Conservation (phyloP, 2,113 vertebrate species). For the Scytalopus superciliaris region DNA sequence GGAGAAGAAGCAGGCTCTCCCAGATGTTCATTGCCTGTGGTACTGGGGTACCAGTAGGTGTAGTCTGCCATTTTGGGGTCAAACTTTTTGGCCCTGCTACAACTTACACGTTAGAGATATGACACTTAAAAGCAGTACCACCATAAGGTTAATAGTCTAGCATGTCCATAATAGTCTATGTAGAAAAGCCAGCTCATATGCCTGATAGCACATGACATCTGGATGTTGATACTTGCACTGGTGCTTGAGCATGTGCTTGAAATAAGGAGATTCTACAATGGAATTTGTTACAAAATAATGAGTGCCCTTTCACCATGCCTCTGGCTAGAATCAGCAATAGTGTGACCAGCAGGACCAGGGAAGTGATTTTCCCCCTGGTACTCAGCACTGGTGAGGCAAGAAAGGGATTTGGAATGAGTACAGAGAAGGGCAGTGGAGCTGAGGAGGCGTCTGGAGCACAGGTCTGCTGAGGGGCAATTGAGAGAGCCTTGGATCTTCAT, state of each 20-base stretch:
- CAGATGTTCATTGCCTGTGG: background rate
- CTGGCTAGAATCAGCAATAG: background rate
- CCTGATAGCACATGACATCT: background rate
- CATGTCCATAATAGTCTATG: background rate
- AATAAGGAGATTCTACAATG: background rate
- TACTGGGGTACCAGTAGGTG: rapidly evolving
- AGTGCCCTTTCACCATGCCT: background rate
- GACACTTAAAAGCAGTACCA: background rate
- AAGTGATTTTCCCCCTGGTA: background rate
- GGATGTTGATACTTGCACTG: background rate
- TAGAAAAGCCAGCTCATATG: background rate
- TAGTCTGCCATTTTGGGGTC: background rate
- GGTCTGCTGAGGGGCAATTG: background rate
- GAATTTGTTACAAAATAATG: background rate
- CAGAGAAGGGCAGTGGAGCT: background rate
- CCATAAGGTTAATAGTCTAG: background rate
- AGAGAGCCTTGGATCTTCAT: too few species aligned
- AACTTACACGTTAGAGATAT: background rate
- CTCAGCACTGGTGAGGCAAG: background rate
- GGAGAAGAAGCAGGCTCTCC: background rate
- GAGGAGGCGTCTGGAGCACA: background rate
- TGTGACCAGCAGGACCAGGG: background rate
- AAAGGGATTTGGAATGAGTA: background rate
- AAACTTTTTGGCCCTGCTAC: rapidly evolving
- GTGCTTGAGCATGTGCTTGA: background rate